phyloP scores from a whole-genome alignment of 2,797 vertebrate genomes.

The Triplophysa yarkandensis region DNA sequence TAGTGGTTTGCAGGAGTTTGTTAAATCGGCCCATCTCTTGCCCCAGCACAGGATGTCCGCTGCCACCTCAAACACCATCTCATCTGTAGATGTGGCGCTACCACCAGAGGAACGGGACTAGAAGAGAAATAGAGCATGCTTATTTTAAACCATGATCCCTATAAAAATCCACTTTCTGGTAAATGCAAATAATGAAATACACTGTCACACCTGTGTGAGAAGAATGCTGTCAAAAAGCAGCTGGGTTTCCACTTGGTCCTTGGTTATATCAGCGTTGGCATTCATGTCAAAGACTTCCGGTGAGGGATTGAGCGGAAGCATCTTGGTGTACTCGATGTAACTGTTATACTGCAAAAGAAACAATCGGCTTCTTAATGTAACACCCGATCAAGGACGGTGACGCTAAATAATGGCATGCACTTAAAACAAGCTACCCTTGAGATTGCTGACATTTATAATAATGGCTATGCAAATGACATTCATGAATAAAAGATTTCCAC shows the following conservation, averaged over 20 bases:
- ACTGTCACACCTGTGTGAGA: conserved; percentile 79
- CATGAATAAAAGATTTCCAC: conserved; percentile 79
- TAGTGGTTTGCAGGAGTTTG: conserved; percentile 74
- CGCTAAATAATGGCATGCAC: conserved; percentile 54
- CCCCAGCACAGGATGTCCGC: conserved; percentile 86
- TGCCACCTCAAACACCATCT: conserved; percentile 85
- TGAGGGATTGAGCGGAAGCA: conserved; percentile 81
- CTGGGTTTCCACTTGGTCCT: conserved; percentile 88
- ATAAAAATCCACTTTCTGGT: neutral
- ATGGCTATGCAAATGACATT: conserved; percentile 80
- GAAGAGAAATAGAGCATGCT: conserved; percentile 37
- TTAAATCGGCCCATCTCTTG: conserved; percentile 95
- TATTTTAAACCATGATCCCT: neutral
- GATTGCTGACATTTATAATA: conserved; percentile 82
- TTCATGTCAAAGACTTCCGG: conserved; percentile 90
- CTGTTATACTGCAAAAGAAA: conserved; percentile 75
- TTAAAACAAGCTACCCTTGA: conserved; percentile 73
- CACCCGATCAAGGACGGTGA: conserved; percentile 31
- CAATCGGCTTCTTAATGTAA: conserved; percentile 37
- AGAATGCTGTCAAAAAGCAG: conserved; percentile 85
- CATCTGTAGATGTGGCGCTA: conserved; percentile 81
- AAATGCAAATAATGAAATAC: conserved; percentile 12
- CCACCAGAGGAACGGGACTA: conserved; percentile 80
- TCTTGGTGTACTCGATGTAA: conserved; percentile 84
- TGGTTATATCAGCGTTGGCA: conserved; percentile 85